Conservation (phyloP, 1,140 invertebrate genomes). For the Caenorhabditis inopinata region DNA sequence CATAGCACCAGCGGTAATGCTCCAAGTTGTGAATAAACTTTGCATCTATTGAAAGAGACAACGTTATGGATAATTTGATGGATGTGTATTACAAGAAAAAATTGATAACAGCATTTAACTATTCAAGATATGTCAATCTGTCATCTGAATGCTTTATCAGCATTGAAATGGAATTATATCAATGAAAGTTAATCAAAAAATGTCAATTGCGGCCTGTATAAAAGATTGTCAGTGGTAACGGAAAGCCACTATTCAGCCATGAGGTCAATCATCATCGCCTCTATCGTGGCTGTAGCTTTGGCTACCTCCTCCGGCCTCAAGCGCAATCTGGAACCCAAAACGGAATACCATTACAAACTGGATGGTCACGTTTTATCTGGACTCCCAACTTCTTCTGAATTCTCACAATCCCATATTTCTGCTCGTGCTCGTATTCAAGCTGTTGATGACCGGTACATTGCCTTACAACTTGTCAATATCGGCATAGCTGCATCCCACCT, state of each 20-base stretch:
- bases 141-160: background rate
- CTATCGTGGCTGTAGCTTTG: background rate
- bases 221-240: background rate
- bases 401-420: conserved; percentile 23
- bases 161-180: background rate
- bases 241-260: background rate
- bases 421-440: background rate
- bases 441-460: background rate
- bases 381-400: background rate
- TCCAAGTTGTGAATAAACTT: no score
- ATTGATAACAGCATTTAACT: background rate
- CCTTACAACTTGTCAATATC: conserved; percentile 23
- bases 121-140: background rate
- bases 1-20: no score
- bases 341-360: conserved; percentile 29
- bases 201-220: conserved; percentile 6
- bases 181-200: background rate
- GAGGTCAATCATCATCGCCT: conserved; percentile 19
- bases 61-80: no score
- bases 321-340: conserved; percentile 8
- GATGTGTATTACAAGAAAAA: background rate
- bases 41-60: no score
- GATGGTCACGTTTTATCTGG: conserved; percentile 7
- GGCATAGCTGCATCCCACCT: background rate
- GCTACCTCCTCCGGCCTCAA: background rate